Base-by-base conservation (phyloP, 1,140 invertebrate species). In the Solenopsis invicta region DNA sequence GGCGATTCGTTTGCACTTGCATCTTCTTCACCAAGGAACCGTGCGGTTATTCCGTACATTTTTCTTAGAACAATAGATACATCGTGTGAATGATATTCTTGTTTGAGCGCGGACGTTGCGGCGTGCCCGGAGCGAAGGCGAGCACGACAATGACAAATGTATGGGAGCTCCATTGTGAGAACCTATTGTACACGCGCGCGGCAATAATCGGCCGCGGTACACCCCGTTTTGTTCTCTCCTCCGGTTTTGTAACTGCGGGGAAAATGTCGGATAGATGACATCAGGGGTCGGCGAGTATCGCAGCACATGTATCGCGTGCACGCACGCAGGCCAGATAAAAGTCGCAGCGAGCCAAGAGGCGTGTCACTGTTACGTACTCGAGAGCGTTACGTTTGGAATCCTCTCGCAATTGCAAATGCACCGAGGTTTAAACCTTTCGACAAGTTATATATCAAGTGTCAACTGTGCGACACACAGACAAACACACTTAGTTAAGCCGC, bases 201-300 rank as follows among this genome's bases (percentile, higher is more conserved):
- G 75, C 80, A 89, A 85, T 80, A 82, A 82, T 87, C 80, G 81
- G 87, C 80, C 48, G 77, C 61, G 61, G 45, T 52, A 67, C 80
- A 45, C 41, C 16, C 56, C 69, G 64, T 74, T 61, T 72, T 76
- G 87, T 91, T 88, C 69, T 61, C 18, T 48, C 4, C 54, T 59
- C 78, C 80, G 54, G 54, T 61, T 75, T 75, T 37, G 69, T 21
- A 54, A 82, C 56, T 13, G 54, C 69, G 18, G 37, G 41, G 18
- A n/a, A 61, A 64, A 50, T 24, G 54, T 41, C 13, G 69, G 67
- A 61, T 82, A n/a, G 41, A 12, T 48, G 54, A 61, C 69, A 50
- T 61, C 80, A 52, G 5, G 18, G n/a, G n/a, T 5, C 50, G 41
- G 16, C 64, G 18, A 12, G 66, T 71, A 78, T 66, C 41, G 34